Percentiles rank a stretch among this genome's conserved stretches.
Conservation (phyloP, 2,113 vertebrate species). For the Apaloderma vittatum region DNA sequence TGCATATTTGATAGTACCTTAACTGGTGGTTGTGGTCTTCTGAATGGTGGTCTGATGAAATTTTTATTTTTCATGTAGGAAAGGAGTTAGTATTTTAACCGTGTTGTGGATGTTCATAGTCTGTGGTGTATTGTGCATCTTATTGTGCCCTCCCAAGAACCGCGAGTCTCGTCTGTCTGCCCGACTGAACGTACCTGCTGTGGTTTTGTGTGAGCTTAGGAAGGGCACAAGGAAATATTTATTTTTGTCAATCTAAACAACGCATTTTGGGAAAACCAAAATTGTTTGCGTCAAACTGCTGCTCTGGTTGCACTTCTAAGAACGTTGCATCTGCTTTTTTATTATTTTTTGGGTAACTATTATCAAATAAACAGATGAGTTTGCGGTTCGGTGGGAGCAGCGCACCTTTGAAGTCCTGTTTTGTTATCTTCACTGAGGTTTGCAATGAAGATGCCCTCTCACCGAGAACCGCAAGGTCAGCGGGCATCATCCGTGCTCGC, state of each 20-base stretch:
- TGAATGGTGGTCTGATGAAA: not conserved
- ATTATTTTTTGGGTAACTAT: not conserved
- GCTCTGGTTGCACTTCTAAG: conserved; percentile 12
- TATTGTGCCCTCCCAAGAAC: not conserved
- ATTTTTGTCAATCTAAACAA: conserved; percentile 1
- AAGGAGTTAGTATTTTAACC: fast-evolving
- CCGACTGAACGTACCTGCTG: fast-evolving
- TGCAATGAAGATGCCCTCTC: not conserved
- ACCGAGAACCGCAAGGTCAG: not conserved
- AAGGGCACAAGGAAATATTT: not conserved
- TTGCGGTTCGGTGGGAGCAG: conserved; percentile 6
- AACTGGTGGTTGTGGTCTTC: not conserved
- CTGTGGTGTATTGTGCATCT: not conserved
- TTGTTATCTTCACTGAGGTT: not conserved
- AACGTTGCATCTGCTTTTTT: conserved; percentile 47
- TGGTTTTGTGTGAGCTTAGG: not conserved
- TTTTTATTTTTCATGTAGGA: not conserved
- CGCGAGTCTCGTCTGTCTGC: not conserved
- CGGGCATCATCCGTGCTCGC: not conserved
- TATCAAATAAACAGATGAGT: conserved; percentile 50
- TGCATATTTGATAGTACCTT: not conserved
- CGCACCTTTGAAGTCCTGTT: not conserved
- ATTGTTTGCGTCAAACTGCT: not conserved
- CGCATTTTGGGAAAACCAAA: not conserved
- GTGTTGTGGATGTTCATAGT: not conserved